These are phyloP conservation scores for Pyrocoelia pectoralis DNA, from an alignment of 2,888 invertebrate species.

Conservation along the genomic window DNA sequence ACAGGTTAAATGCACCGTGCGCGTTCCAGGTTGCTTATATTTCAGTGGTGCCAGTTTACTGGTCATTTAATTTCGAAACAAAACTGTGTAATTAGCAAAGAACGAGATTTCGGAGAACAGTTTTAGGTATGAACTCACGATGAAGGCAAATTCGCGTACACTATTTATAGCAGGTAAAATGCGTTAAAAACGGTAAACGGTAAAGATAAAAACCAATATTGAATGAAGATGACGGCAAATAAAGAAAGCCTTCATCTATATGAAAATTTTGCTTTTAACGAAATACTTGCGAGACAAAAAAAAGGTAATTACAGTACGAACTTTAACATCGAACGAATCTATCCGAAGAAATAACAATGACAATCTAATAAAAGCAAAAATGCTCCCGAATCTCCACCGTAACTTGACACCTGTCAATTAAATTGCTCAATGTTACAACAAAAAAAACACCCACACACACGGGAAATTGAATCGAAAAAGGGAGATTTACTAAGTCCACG, in stretches of 20 bases:
- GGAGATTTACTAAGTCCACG: neutral
- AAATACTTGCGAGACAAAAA: neutral
- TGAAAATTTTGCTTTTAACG: neutral
- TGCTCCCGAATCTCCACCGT: slow-evolving; percentile 12
- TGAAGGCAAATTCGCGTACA: too few relatives aligned
- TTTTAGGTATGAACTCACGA: too few relatives aligned
- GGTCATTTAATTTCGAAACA: too few relatives aligned
- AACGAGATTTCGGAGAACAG: too few relatives aligned
- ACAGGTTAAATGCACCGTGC: too few relatives aligned
- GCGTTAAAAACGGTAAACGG: too few relatives aligned
- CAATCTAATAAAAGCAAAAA: slow-evolving; percentile 10
- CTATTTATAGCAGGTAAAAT: too few relatives aligned
- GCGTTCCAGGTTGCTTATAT: too few relatives aligned
- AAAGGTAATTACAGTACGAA: neutral
- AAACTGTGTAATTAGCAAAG: too few relatives aligned
- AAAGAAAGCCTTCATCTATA: neutral
- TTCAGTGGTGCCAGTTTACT: too few relatives aligned
- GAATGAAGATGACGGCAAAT: too few relatives aligned
- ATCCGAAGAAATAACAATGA: slow-evolving; percentile 3
- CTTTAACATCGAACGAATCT: neutral
- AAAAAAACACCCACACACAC: neutral
- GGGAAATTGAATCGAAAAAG: neutral
- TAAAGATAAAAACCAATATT: too few relatives aligned
- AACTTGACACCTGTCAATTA: slow-evolving; percentile 29
- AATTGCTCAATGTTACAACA: neutral